These are phyloP conservation scores for Galerucella nymphaeae DNA, from an alignment of 2,888 invertebrate species.

Conservation along the genomic window DNA sequence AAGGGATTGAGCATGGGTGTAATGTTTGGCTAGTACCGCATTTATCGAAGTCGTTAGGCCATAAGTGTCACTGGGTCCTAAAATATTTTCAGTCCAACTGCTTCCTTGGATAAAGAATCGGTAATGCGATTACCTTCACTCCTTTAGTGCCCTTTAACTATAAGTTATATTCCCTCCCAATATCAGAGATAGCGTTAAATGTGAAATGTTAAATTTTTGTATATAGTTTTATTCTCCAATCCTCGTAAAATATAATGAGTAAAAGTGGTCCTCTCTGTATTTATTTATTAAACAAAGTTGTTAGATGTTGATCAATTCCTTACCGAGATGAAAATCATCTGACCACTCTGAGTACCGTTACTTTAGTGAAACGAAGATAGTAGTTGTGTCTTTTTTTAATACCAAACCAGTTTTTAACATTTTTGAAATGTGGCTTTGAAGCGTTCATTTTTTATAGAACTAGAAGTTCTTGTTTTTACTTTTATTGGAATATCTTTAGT, in stretches of 20 bases:
- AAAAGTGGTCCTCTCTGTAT: background rate
- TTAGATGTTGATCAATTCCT: slow-evolving; percentile 27
- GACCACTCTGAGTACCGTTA: slow-evolving; percentile 43
- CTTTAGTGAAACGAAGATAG: slow-evolving; percentile 38
- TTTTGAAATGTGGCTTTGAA: slow-evolving; percentile 30
- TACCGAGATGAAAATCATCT: slow-evolving; percentile 44
- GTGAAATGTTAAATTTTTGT: slow-evolving; percentile 1
- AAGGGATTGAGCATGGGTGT: no score
- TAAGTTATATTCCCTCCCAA: no score
- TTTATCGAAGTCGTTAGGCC: no score
- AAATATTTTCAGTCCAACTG: no score
- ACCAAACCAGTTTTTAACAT: slow-evolving; percentile 34
- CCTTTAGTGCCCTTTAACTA: no score
- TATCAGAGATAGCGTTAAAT: no score
- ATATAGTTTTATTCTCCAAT: slow-evolving; percentile 13
- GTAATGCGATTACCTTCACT: no score
- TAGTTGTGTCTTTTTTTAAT: slow-evolving; percentile 18
- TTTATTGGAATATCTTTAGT: background rate
- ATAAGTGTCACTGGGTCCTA: no score
- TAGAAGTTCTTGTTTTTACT: slow-evolving; percentile 3
- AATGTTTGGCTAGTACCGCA: no score
- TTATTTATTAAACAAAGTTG: background rate
- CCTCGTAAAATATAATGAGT: slow-evolving; percentile 26
- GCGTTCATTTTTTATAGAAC: background rate
- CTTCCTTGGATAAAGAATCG: no score